Evolutionary conservation across 2,888 invertebrate species (phyloP), one percentile per base, ranked within the genome.

Genomic region (Ormyrus nitidulus): DNA sequence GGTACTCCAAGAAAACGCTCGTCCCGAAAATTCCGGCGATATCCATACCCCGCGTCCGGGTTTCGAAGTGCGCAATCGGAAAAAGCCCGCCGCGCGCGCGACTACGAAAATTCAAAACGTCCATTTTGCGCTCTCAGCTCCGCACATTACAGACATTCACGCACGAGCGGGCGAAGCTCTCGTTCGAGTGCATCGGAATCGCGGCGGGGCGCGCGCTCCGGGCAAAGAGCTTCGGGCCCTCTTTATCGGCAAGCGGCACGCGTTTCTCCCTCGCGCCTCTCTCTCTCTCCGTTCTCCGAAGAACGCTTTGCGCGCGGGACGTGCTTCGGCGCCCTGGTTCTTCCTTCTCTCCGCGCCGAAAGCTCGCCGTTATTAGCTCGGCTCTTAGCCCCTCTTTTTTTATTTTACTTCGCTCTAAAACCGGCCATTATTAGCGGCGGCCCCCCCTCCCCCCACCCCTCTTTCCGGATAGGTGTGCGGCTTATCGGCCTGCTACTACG

Each of bases 221-320:
- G 51, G 65, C 51, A 73, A 74, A 80, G 81, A 61, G 73, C 62
- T 34, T 69, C 53, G 72, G 4, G 61, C 5, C 51, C 77, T 79
- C 65, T 72, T 81, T 81, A 81, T 83, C 81, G 81, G 64, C 62
- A 76, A 73, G 65, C 73, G 51, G 80, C 78, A 78, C 78, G 72
- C 76, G 76, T 68, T 73, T 65, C 65, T 62, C 66, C 13, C 64
- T 66, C 44, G 6, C 34, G 34, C 34, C n/a, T n/a, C 34, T 34
- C 53, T 51, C 19, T 61, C 13, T n/a, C 64, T 66, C 66, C 46
- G 11, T n/a, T 51, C 54, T 69, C 48, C 58, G 13, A 48, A 56
- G 61, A 68, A 73, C 77, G 71, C 77, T 79, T 73, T 34, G 34
- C 53, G 34, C 53, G 34, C 65, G 75, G 61, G 56, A 80, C 80